Percentiles rank a stretch among this genome's conserved stretches.
These are phyloP conservation scores for Idaea straminata DNA, from an alignment of 2,888 invertebrate species.

Conservation along the genomic window DNA sequence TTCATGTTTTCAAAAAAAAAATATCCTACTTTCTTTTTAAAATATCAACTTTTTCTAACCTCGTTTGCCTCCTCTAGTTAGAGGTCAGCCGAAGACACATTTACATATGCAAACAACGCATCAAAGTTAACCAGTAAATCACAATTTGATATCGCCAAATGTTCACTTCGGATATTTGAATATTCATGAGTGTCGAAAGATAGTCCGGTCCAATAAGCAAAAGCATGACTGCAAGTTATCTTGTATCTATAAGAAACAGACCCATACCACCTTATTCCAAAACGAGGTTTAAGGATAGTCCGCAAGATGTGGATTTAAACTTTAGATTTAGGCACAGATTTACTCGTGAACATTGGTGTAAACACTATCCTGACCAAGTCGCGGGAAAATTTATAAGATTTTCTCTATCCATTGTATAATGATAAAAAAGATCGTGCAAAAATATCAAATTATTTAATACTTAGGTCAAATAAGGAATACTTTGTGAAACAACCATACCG, in stretches of 20 bases:
- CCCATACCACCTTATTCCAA: no score
- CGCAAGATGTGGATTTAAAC: no score
- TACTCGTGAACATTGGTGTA: no score
- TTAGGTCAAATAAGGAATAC: no score
- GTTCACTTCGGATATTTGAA: slow-evolving; percentile 16
- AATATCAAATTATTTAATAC: no score
- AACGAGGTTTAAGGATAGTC: no score
- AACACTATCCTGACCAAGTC: no score
- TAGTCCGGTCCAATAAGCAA: slow-evolving; percentile 20
- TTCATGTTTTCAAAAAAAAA: neutral
- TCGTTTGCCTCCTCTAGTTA: neutral
- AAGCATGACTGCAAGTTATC: slow-evolving; percentile 36
- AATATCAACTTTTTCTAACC: neutral
- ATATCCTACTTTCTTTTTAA: neutral
- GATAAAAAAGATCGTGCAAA: no score
- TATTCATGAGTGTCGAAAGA: slow-evolving; percentile 18
- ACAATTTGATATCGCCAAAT: slow-evolving; percentile 8
- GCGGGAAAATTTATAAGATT: no score
- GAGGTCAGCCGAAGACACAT: slow-evolving; percentile 12
- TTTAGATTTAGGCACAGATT: no score
- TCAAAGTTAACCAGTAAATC: slow-evolving; percentile 18
- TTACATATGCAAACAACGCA: slow-evolving; percentile 21
- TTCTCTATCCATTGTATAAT: no score
- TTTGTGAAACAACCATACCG: neutral
- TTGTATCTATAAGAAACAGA: slow-evolving; percentile 21